Evolutionary conservation across 2,797 vertebrate genomes (phyloP), one percentile per base, ranked within the genome.

Genomic region (Calcarius lapponicus): DNA sequence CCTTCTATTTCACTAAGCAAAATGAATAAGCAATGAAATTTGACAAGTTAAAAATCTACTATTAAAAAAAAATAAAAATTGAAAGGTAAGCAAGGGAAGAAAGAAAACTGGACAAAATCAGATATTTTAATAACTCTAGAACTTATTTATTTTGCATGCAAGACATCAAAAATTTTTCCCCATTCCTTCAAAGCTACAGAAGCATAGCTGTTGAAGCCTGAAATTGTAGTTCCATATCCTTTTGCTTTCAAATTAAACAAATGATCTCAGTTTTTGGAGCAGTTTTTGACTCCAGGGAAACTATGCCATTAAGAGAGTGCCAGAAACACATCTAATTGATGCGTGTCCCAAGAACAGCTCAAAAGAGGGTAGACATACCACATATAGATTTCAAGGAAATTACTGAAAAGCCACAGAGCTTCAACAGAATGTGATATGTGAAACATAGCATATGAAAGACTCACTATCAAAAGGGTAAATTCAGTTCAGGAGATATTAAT

Each of bases 401-500:
- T 95, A 95, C 88, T 97, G 94, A 97, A 97, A 97, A 96, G 96
- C 94, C 51, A 78, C 65, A 89, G 80, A 96, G 88, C 95, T 97
- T 95, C 96, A 95, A 97, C 86, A 97, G 93, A 97, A 97, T 8
- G 80, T 71, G 94, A 95, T 93, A 97, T 48, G 93, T 96, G 95
- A 97, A 97, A 96, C 90, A 96, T 3, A 40, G 94, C 93, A 81
- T 94, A 95, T 94, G 95, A 97, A 97, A 95, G 96, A 93, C 87
- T 96, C 76, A 24, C 32, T 97, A 98, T 97, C 97, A 97, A 98
- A 98, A 98, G 98, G 93, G 50, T 97, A 97, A 98, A 98, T 98
- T 98, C 97, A 97, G 97, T 98, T 98, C 78, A 32, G 75, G 91
- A 97, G 98, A 98, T 98, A 98, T 97, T 98, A 98, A 99, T 98